A percentile compares a stretch with the other conserved stretches of the same genome.
These are phyloP conservation scores for Prosapia bicincta DNA, from an alignment of 2,888 invertebrate species.

Conservation along the genomic window DNA sequence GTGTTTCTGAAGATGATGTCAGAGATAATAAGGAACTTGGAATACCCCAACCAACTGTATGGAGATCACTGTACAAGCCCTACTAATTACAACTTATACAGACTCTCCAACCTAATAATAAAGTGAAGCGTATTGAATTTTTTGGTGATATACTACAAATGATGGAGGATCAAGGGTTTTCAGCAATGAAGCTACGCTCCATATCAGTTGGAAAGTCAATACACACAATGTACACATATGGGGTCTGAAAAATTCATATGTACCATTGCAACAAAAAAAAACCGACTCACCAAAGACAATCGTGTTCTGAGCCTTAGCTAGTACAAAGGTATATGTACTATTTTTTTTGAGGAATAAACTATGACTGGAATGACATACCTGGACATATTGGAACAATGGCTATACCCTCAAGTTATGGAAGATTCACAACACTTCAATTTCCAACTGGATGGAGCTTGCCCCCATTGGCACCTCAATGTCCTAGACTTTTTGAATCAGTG, in stretches of 20 bases:
- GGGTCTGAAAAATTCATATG: neutral
- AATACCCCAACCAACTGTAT: slow-evolving; percentile 17
- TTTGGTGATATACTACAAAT: neutral
- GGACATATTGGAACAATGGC: neutral
- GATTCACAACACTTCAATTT: slow-evolving; percentile 7
- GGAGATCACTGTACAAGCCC: slow-evolving; percentile 10
- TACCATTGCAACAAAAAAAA: neutral
- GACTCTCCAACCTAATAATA: neutral
- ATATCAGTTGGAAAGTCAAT: slow-evolving; percentile 8
- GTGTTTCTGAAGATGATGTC: neutral
- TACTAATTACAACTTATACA: slow-evolving; percentile 9
- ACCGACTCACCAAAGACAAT: slow-evolving; percentile 3
- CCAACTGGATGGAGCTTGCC: neutral
- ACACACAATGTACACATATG: slow-evolving; percentile 9
- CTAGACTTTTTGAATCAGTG: neutral
- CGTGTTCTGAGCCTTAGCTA: neutral
- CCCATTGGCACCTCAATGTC: slow-evolving; percentile 3
- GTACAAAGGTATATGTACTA: neutral
- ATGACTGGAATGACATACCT: neutral
- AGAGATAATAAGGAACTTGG: slow-evolving; percentile 10
- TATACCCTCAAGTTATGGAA: slow-evolving; percentile 8
- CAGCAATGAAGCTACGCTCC: slow-evolving; percentile 5
- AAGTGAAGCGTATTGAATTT: slow-evolving; percentile 1
- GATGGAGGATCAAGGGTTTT: slow-evolving; percentile 5
- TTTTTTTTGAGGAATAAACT: neutral